Conservation (phyloP, 2,888 invertebrate species). For the Mycalesis mineus region DNA sequence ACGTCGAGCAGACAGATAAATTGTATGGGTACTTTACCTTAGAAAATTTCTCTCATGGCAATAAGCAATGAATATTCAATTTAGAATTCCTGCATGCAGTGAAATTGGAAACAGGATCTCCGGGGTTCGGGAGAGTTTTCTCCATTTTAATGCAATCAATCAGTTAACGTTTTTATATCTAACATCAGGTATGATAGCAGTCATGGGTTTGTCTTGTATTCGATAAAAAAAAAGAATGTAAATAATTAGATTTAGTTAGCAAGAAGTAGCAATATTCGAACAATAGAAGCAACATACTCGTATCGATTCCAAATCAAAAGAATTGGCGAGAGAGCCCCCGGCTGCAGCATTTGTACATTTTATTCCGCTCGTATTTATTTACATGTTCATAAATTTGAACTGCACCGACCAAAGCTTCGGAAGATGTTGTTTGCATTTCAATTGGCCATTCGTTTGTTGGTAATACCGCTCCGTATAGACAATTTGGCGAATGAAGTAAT, state of each 20-base stretch:
- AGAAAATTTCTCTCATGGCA: background rate
- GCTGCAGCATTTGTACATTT: conserved; percentile 47
- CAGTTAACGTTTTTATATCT: no score
- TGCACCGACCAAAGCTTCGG: conserved; percentile 1
- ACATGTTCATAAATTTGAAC: conserved; percentile 60
- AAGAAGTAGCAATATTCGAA: background rate
- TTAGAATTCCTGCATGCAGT: conserved; percentile 44
- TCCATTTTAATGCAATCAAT: background rate
- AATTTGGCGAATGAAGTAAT: background rate
- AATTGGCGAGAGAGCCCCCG: conserved; percentile 27
- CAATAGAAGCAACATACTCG: background rate
- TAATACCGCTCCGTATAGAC: background rate
- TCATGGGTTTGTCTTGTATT: no score
- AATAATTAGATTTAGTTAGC: background rate
- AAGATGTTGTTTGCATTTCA: conserved; percentile 14
- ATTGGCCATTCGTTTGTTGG: conserved; percentile 10
- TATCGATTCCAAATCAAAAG: background rate
- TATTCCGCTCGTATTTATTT: conserved; percentile 71
- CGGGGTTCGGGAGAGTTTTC: conserved; percentile 23
- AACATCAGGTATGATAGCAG: no score
- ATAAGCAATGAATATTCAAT: conserved; percentile 5
- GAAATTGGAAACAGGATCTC: conserved; percentile 55
- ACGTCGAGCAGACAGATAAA: background rate
- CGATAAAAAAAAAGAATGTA: background rate
- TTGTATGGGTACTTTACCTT: no score